A percentile compares a stretch with the other conserved stretches of the same genome.
These are phyloP conservation scores for Muscicapa comitata DNA, from an alignment of 2,797 vertebrate species.

Conservation along the genomic window DNA sequence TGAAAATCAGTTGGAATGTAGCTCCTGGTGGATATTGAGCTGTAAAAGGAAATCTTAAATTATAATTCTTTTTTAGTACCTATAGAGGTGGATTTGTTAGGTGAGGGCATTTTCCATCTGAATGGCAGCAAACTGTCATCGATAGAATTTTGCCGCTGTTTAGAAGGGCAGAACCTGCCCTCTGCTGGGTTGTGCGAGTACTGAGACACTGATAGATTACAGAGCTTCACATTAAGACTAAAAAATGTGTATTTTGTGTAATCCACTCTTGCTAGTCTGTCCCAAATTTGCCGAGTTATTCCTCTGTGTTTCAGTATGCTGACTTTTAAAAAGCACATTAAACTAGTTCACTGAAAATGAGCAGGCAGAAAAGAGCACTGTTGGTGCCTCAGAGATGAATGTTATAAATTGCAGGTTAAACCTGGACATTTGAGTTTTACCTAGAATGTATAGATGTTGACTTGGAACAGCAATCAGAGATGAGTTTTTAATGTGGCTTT, in stretches of 20 bases:
- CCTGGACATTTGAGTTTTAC: background rate
- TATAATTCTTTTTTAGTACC: background rate
- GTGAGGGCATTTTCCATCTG: background rate
- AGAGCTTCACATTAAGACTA: background rate
- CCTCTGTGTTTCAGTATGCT: background rate
- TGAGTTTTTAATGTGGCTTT: background rate
- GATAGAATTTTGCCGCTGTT: accelerated
- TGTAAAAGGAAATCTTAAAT: background rate
- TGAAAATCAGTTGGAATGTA: background rate
- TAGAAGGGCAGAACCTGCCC: constrained; percentile 58
- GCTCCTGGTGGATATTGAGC: background rate
- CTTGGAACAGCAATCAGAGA: background rate
- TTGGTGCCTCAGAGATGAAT: background rate
- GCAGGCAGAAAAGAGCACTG: background rate
- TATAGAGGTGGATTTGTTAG: background rate
- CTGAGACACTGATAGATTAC: background rate
- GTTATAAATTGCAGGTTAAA: background rate
- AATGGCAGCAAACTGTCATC: accelerated
- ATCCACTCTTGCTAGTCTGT: background rate
- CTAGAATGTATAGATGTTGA: background rate
- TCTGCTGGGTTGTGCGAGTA: constrained; percentile 58
- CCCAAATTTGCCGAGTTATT: background rate
- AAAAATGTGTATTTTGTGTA: background rate
- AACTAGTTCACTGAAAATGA: background rate
- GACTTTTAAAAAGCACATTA: background rate